Base-by-base conservation (phyloP, 2,888 invertebrate genomes). In the Bombylius discolor region DNA sequence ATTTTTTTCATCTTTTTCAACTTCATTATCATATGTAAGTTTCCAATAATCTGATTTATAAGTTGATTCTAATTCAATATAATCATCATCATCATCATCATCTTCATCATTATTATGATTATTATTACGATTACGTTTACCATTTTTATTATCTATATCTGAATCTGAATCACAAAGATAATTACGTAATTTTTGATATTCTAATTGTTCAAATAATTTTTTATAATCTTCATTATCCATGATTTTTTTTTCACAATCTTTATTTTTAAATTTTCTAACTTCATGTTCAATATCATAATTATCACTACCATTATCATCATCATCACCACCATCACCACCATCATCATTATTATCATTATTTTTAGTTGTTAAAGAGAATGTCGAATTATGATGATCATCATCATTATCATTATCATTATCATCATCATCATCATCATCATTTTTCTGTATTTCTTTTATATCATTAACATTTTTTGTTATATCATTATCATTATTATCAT, bases 211-310 rank as follows among this genome's bases (percentile, higher is more conserved):
- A 49, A 61, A 64, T 60, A 67, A 60, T 52, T 62, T 61, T 14
- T 60, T 59, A 52, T 67, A 67, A 23, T 67, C 66, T 3, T 62
- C 61, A 5, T 63, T 55, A 42, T 65, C 62, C 51, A 65, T 64
- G 62, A 65, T 62, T 7, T 59, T 57, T 36, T 61, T 62, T 48
- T 62, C n/a, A 58, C 59, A 4, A 61, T 51, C 32, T 58, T 4
- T 42, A 11, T 53, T 50, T 62, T 74, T 73, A 56, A 65, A 63
- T 0, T 77, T 74, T 73, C 75, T 69, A 61, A 75, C 74, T 47
- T 74, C 74, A 31, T 78, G 75, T 3, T 62, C 55, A 36, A 64
- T 55, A 46, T 64, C 62, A 55, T 60, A 56, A 47, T 60, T 60
- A 47, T 59, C 56, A n/a, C 52, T 53, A 50, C 47, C 34, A n/a